Base-by-base conservation (phyloP, 2,888 invertebrate species). In the Leucania comma region DNA sequence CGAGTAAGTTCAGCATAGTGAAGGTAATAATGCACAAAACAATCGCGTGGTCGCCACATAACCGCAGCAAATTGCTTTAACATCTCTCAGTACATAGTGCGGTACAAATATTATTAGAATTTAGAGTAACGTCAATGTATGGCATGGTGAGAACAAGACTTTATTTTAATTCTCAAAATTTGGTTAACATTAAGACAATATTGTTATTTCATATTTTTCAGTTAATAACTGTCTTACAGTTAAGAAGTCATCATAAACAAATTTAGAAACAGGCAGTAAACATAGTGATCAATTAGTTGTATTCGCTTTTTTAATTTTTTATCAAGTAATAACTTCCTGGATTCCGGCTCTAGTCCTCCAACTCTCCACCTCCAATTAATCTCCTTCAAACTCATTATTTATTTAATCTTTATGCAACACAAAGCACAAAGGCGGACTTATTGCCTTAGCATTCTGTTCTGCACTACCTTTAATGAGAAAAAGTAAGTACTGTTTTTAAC, bases 41-140 rank as follows among this genome's bases (percentile, higher is more conserved):
- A 74, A 61, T 66, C 38, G 22, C 48, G 74, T 53, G 67, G 75
- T 67, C 22, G 35, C 24, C 26, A 56, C 42, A n/a, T 14, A 17
- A 75, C 81, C 77, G 32, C 63, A 69, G 63, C 51, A 60, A 75
- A 77, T 77, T 60, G 63, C 51, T 68, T 48, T 51, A 75, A 75
- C 80, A 68, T 59, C 58, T 22, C 9, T 14, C 42, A 14, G 48
- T 26, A 29, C 4, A 29, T 17, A 12, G 32, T 50, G 65, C 12
- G 53, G 53, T 8, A 42, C 20, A 22, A 53, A 68, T 42, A 79
- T 59, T 59, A 57, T 35, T 42, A 42, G 42, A 54, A 46, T 67
- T 46, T 46, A 59, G 20, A 65, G 46, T 61, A 48, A 46, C 32
- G 14, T 8, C 22, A 53, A 17, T 53, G n/a, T 58, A 62, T 22